Evolutionary conservation across 2,113 vertebrate species (phyloP).

Genomic region (Neodontobutis hainanensis): DNA sequence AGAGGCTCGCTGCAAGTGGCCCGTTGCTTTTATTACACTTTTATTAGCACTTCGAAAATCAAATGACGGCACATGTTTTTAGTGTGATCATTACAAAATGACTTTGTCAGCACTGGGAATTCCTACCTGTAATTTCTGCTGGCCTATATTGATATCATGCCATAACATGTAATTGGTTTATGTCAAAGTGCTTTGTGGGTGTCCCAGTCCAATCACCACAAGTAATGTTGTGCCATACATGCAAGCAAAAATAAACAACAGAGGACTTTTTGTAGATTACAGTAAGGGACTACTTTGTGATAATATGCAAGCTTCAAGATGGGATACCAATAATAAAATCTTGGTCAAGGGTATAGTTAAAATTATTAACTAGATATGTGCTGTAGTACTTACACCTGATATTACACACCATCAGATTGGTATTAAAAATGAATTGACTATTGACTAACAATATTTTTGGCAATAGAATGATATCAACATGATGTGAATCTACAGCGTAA

Average conservation of each 20-base stretch:
- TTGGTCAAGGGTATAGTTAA: too few species aligned
- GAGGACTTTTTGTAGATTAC: not conserved
- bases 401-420: too few species aligned
- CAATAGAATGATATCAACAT: too few species aligned
- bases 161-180: slow-evolving; percentile 46
- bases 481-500: too few species aligned
- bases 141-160: slow-evolving; percentile 22
- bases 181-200: slow-evolving; percentile 9
- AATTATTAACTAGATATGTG: too few species aligned
- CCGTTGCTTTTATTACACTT: slow-evolving; percentile 51
- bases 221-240: not conserved
- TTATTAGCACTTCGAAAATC: slow-evolving; percentile 49
- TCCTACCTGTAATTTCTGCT: slow-evolving; percentile 23
- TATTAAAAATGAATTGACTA: too few species aligned
- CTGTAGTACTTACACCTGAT: too few species aligned
- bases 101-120: slow-evolving; percentile 42
- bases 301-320: too few species aligned
- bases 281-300: too few species aligned
- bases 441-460: too few species aligned
- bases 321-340: too few species aligned
- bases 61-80: slow-evolving; percentile 38
- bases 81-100: slow-evolving; percentile 44
- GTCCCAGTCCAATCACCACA: slow-evolving; percentile 7
- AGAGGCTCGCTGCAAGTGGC: slow-evolving; percentile 37
- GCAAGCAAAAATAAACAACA: slow-evolving; percentile 19